Conservation (phyloP, 2,888 invertebrate species). For the Baronia brevicornis region DNA sequence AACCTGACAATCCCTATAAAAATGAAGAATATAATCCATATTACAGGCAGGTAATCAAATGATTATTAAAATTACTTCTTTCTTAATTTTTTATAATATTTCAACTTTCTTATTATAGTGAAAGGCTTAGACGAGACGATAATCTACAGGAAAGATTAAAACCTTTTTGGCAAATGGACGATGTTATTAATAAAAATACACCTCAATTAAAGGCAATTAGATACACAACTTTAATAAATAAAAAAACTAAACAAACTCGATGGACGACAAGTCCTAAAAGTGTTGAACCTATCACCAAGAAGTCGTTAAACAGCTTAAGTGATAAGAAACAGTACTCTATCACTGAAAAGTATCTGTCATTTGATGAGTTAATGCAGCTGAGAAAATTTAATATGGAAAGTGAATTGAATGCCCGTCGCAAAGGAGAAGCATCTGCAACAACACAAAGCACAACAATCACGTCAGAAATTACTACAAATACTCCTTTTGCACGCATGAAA, state of each 20-base stretch:
- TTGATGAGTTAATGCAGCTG: conserved; percentile 61
- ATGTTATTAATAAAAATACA: conserved; percentile 29
- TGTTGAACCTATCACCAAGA: conserved; percentile 53
- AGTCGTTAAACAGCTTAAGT: conserved; percentile 22
- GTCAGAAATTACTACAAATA: conserved; percentile 40
- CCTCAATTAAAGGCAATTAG: conserved; percentile 39
- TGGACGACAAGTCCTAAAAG: conserved; percentile 24
- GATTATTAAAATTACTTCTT: neutral
- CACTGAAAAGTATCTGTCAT: conserved; percentile 62
- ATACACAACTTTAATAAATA: conserved; percentile 49
- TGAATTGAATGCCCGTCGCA: conserved; percentile 30
- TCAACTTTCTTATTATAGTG: conserved; percentile 34
- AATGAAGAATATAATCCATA: conserved; percentile 23
- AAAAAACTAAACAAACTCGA: conserved; percentile 20
- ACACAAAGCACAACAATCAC: conserved; percentile 12
- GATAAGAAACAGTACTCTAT: conserved; percentile 24
- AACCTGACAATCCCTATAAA: conserved; percentile 24
- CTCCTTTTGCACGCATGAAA: conserved; percentile 42
- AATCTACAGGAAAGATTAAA: conserved; percentile 33
- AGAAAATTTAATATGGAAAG: conserved; percentile 38
- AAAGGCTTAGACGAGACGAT: conserved; percentile 39
- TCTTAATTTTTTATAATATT: conserved; percentile 22
- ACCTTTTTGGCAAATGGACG: conserved; percentile 56
- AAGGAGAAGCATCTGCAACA: conserved; percentile 6
- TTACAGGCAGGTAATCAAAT: conserved; percentile 32